Evolutionary conservation across 2,113 vertebrate genomes (phyloP), one percentile per base, ranked within the genome.

Genomic region (Canis aureus): DNA sequence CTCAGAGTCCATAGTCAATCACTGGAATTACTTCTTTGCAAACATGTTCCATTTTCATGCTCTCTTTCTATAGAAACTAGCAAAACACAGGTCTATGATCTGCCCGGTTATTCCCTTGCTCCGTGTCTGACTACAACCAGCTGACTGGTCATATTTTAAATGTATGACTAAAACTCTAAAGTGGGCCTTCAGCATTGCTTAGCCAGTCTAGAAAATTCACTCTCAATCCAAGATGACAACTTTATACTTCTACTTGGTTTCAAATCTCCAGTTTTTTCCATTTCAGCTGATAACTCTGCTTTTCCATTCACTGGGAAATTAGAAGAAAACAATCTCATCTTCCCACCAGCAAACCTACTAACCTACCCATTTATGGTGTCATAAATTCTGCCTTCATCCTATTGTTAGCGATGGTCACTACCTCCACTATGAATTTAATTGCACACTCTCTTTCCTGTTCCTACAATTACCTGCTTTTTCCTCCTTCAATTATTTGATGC

Each of bases 131-230:
- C 51, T 29, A 71, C 9, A 85, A 67, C 38, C 51, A 38, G 19
- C 13, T 89, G 15, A 74, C 51, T 19, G 51, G n/a, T 82, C 35
- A 89, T 32, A 67, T 11, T 51, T 76, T 59, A 79, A 92, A 29
- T 38, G 29, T 62, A 59, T 25, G 22, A 89, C 32, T 35, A 19
- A 82, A 79, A 79, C 53, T 79, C 57, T 73, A 66, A 89, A 17
- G 20, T 25, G 11, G 25, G 29, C 29, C 60, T 53, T 86, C 19
- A 78, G 8, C 43, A 43, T n/a, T 53, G 23, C 20, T 89, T 73
- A 64, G 23, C 62, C 81, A 20, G 81, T 59, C 87, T 95, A 94
- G 64, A 84, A 62, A 96, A 83, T 69, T 67, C 16, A 80, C 4
- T 15, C 15, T 94, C 4, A 19, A 22, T 67, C 51, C 38, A 57